These are phyloP conservation scores for Elgaria multicarinata DNA, from an alignment of 2,113 vertebrate species.

Conservation along the genomic window DNA sequence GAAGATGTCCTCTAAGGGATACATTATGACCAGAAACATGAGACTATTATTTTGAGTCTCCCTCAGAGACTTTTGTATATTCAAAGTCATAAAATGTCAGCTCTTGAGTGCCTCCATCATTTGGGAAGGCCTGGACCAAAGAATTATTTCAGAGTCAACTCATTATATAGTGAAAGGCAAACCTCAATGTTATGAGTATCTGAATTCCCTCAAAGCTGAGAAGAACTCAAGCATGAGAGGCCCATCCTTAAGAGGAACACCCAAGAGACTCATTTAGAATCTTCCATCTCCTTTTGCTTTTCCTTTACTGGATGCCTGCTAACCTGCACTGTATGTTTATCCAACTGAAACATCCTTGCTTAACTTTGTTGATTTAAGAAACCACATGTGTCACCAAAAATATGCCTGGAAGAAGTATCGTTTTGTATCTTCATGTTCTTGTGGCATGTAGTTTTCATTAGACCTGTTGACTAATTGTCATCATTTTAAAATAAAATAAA, in stretches of 20 bases:
- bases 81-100: not conserved
- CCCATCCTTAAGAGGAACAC: not conserved
- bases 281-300: constrained; percentile 35
- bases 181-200: not conserved
- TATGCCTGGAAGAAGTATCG: constrained; percentile 46
- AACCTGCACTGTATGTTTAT: not conserved
- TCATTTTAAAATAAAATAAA: constrained; percentile 48
- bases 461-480: constrained; percentile 40
- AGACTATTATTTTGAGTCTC: not conserved
- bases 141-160: not conserved
- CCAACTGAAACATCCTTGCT: not conserved
- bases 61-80: not conserved
- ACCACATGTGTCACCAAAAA: constrained; percentile 26
- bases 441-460: constrained; percentile 53
- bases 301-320: constrained; percentile 36
- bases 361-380: constrained; percentile 41
- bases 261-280: not conserved
- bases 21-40: not conserved
- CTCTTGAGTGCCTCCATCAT: not conserved
- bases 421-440: constrained; percentile 44
- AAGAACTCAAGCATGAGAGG: not conserved
- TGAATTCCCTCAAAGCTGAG: not conserved
- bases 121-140: not conserved
- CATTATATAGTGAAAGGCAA: not conserved
- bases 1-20: not conserved